Evolutionary conservation across 2,797 vertebrate species (phyloP), one percentile per base, ranked within the genome.

Genomic region (Perodicticus potto): DNA sequence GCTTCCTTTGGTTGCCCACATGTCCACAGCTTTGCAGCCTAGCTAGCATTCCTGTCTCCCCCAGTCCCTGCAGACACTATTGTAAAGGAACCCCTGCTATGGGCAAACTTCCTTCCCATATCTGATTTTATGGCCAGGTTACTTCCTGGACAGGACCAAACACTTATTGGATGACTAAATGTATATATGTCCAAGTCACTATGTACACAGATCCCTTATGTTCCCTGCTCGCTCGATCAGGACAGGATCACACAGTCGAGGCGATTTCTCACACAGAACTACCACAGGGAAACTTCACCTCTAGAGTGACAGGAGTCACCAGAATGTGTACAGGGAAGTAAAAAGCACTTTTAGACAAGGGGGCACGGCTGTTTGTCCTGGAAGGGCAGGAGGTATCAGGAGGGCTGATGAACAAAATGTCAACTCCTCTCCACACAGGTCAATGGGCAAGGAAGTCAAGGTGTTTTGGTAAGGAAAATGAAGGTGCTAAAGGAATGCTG

Each of bases 111-210:
- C 91, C 91, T 94, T 63, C 45, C 43, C 70, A 19, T 83, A 92
- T 94, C 93, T 94, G 95, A 97, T 97, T 96, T 95, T 95, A 95
- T 7, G 61, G 91, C 67, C 16, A 69, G 55, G 95, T 91, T 93
- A 86, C 95, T 96, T 94, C 96, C 95, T 82, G 87, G 76, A 87
- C 53, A 85, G 89, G 72, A 74, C 91, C 82, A 86, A 77, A 89
- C 61, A 22, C 77, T 94, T 77, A 91, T 74, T n/a, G 73, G 82
- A 89, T 89, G 55, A 73, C 59, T 87, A 22, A 55, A 59, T 45
- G 80, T 20, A 19, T 7, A 82, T 13, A 0, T 16, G 89, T 61
- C 80, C 12, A 3, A 55, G 49, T 76, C 78, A 63, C 82, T 65
- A 70, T 65, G 10, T 34, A 5, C 63, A 8, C 83, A 32, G 74